Evolutionary conservation across 2,113 vertebrate species (phyloP).

Genomic region (Cavia porcellus): DNA sequence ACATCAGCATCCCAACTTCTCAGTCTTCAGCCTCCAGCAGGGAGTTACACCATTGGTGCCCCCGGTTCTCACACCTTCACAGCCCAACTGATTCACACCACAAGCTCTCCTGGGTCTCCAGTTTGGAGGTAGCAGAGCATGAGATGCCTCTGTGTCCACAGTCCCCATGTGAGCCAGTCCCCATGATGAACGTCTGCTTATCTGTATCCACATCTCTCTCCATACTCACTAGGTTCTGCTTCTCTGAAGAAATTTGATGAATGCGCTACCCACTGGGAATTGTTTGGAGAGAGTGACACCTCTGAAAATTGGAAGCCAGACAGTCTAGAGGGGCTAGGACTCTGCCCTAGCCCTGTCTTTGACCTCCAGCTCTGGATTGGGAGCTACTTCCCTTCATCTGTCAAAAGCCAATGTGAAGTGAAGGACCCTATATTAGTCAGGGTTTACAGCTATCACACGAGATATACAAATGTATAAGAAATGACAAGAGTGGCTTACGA

Average conservation of each 20-base stretch:
- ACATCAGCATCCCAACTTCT: background rate
- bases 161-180: background rate
- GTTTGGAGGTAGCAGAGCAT: background rate
- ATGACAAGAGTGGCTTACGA: too few relatives aligned
- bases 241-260: background rate
- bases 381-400: conserved; percentile 1
- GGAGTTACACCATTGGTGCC: background rate
- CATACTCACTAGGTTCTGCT: background rate
- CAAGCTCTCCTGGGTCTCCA: background rate
- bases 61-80: background rate
- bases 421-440: conserved; percentile 37
- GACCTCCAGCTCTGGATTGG: background rate
- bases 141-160: background rate
- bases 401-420: conserved; percentile 77
- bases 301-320: background rate
- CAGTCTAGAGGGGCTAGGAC: background rate
- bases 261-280: fast-evolving
- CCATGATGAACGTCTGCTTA: background rate
- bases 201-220: background rate
- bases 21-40: background rate
- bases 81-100: background rate
- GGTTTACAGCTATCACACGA: too few relatives aligned
- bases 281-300: too few relatives aligned
- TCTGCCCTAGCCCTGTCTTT: too few relatives aligned
- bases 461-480: too few relatives aligned